A percentile compares a stretch with the other conserved stretches of the same genome.
Conservation (phyloP, 2,113 vertebrate genomes). For the Mobula birostris region DNA sequence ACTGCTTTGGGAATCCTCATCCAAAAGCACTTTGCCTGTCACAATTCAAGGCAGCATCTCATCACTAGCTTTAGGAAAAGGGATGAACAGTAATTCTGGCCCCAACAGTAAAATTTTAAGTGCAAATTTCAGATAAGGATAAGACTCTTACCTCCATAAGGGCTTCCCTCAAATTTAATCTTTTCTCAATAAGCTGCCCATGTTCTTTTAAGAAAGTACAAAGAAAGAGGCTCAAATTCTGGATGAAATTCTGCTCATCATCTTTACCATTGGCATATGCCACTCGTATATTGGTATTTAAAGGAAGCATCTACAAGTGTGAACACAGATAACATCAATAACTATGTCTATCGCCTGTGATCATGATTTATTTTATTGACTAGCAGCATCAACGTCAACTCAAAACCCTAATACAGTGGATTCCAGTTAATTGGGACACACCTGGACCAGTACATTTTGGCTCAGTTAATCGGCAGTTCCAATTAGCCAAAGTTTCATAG, state of each 20-base stretch:
- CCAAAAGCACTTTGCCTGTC: too few species aligned
- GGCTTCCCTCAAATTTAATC: slow-evolving; percentile 87
- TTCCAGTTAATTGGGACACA: too few species aligned
- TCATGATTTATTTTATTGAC: not conserved
- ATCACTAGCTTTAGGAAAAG: too few species aligned
- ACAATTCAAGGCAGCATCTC: too few species aligned
- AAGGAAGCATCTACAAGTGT: slow-evolving; percentile 80
- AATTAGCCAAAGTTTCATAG: too few species aligned
- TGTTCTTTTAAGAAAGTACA: slow-evolving; percentile 98
- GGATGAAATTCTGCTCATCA: slow-evolving; percentile 98
- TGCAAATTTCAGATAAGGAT: not conserved
- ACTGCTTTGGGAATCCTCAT: too few species aligned
- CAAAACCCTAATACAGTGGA: not conserved
- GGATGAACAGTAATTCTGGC: too few species aligned
- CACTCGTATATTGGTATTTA: slow-evolving; percentile 95
- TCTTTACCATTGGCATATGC: slow-evolving; percentile 95
- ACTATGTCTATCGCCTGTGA: not conserved
- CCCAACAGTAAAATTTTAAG: too few species aligned
- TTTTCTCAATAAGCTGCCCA: slow-evolving; percentile 90
- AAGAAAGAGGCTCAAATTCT: slow-evolving; percentile 97
- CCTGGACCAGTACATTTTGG: too few species aligned
- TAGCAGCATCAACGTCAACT: not conserved
- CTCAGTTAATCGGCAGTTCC: too few species aligned
- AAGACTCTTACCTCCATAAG: slow-evolving; percentile 80
- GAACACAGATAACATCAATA: slow-evolving; percentile 21